These are phyloP conservation scores for Neosalanx taihuensis DNA, from an alignment of 2,797 vertebrate genomes.

Conservation along the genomic window DNA sequence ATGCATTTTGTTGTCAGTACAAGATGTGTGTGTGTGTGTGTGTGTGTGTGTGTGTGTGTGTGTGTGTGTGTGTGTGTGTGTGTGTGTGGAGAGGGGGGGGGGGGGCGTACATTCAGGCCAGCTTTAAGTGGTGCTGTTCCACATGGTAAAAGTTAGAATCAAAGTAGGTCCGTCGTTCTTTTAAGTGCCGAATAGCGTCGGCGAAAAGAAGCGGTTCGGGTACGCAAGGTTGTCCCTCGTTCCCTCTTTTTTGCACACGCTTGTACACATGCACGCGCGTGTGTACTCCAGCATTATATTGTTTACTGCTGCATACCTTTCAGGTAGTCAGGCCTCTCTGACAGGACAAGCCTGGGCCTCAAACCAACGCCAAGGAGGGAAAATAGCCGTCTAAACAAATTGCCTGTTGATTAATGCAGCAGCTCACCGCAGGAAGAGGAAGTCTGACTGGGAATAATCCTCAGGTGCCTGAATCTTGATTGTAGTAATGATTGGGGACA, in stretches of 20 bases:
- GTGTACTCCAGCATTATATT: neutral
- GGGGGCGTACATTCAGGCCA: neutral
- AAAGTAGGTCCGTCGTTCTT: neutral
- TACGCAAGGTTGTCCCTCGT: neutral
- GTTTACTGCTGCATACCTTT: neutral
- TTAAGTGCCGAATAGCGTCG: neutral
- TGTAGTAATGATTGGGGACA: constrained; percentile 57
- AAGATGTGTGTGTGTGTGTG: neutral
- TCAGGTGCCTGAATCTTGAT: constrained; percentile 50
- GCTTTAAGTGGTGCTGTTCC: neutral
- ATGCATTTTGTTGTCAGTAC: neutral
- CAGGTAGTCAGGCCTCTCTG: neutral
- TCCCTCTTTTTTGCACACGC: neutral
- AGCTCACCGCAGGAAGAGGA: constrained; percentile 46
- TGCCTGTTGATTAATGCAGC: constrained; percentile 49
- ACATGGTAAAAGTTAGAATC: no score
- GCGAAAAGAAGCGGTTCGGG: neutral
- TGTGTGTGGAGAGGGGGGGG: neutral
- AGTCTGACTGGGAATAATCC: constrained; percentile 31
- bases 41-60: neutral
- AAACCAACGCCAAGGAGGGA: neutral
- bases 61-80: neutral
- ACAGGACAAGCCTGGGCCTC: neutral
- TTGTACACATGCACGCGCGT: neutral
- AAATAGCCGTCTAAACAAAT: constrained; percentile 41